phyloP scores from a whole-genome alignment of 2,888 invertebrate genomes.

The Amaurobius ferox region DNA sequence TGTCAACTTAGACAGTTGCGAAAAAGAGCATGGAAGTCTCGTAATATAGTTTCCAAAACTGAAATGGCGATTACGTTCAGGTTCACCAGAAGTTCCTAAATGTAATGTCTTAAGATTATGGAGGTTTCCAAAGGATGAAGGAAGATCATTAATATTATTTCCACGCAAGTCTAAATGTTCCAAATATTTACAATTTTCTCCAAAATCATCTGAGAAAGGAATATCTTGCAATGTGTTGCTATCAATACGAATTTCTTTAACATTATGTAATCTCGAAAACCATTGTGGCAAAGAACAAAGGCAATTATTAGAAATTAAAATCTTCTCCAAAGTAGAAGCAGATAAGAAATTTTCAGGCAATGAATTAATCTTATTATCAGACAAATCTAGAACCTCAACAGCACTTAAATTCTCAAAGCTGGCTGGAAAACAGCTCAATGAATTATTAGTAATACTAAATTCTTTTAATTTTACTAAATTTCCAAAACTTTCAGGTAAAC shows the following conservation, averaged over 20 bases:
- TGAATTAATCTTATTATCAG: slow-evolving; percentile 23
- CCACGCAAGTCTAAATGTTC: slow-evolving; percentile 55
- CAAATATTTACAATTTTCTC: slow-evolving; percentile 15
- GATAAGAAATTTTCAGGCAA: slow-evolving; percentile 42
- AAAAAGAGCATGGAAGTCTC: slow-evolving; percentile 38
- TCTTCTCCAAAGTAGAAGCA: slow-evolving; percentile 18
- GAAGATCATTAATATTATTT: slow-evolving; percentile 42
- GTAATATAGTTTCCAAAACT: slow-evolving; percentile 44
- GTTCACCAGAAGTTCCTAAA: slow-evolving; percentile 48
- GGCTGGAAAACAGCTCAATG: slow-evolving; percentile 75
- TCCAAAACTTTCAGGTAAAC: slow-evolving; percentile 83
- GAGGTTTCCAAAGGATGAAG: slow-evolving; percentile 52
- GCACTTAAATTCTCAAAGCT: slow-evolving; percentile 38
- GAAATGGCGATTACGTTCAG: slow-evolving; percentile 26
- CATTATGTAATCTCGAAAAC: slow-evolving; percentile 37
- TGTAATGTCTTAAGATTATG: slow-evolving; percentile 26
- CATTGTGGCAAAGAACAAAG: slow-evolving; percentile 41
- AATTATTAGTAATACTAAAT: slow-evolving; percentile 81
- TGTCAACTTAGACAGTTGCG: slow-evolving; percentile 30
- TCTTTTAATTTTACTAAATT: slow-evolving; percentile 82
- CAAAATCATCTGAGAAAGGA: slow-evolving; percentile 43
- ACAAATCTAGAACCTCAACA: slow-evolving; percentile 43
- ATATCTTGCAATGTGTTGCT: slow-evolving; percentile 33
- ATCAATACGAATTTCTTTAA: slow-evolving; percentile 35
- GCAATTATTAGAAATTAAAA: slow-evolving; percentile 35